Conservation (phyloP, 2,888 invertebrate genomes). For the Galeruca laticollis region DNA sequence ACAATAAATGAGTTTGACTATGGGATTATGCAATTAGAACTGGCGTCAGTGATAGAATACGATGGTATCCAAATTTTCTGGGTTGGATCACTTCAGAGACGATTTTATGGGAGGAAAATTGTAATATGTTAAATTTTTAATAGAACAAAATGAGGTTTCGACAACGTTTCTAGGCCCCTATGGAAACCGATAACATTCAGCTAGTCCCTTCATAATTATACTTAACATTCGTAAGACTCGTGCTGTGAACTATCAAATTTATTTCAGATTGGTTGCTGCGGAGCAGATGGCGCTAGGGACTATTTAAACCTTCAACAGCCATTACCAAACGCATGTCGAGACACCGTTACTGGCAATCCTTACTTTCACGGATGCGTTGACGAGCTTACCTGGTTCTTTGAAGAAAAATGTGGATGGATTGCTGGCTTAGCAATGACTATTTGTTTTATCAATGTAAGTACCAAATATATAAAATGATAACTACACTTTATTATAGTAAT, state of each 20-base stretch:
- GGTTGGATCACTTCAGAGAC: too few relatives aligned
- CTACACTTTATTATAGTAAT: too few relatives aligned
- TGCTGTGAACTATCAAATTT: constrained; percentile 7
- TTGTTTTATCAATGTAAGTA: constrained; percentile 83
- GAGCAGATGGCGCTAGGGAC: constrained; percentile 88
- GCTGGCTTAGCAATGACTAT: constrained; percentile 82
- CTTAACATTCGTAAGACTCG: not conserved
- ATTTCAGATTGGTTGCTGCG: constrained; percentile 85
- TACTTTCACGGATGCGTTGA: constrained; percentile 91
- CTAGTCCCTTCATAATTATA: not conserved
- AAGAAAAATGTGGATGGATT: constrained; percentile 86
- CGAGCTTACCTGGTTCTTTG: constrained; percentile 89
- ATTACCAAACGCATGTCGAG: constrained; percentile 85
- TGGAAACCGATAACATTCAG: too few relatives aligned
- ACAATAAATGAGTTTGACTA: too few relatives aligned
- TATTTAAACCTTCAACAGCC: constrained; percentile 83
- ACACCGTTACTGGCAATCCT: constrained; percentile 89
- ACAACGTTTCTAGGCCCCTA: too few relatives aligned
- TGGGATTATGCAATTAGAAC: too few relatives aligned
- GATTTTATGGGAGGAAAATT: too few relatives aligned
- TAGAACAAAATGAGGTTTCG: too few relatives aligned
- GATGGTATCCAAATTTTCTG: too few relatives aligned
- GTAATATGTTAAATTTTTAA: too few relatives aligned
- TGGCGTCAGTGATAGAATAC: too few relatives aligned
- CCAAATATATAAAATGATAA: not conserved